Evolutionary conservation across 2,797 vertebrate species (phyloP).

Genomic region (Tadarida brasiliensis): DNA sequence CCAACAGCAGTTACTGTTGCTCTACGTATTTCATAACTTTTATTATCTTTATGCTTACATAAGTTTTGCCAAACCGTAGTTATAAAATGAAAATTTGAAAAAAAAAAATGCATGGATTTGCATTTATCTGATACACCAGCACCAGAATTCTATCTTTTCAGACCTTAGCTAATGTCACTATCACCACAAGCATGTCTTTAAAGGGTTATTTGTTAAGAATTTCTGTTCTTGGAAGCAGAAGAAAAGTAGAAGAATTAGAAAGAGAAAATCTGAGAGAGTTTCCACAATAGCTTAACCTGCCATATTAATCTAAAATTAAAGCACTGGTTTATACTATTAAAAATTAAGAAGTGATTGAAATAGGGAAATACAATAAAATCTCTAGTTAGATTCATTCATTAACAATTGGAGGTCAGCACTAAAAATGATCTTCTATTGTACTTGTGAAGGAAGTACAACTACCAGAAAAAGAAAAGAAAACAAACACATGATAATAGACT

Average conservation of each 20-base stretch:
- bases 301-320: background rate
- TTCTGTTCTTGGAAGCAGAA: background rate
- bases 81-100: too few species aligned
- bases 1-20: too few species aligned
- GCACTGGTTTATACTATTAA: background rate
- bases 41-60: too few species aligned
- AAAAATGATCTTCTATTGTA: background rate
- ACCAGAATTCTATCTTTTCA: background rate
- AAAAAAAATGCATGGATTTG: too few species aligned
- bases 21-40: too few species aligned
- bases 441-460: background rate
- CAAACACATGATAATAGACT: background rate
- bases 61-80: too few species aligned
- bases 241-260: background rate
- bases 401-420: background rate
- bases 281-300: background rate
- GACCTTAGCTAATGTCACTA: background rate
- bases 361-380: background rate
- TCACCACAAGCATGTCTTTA: background rate
- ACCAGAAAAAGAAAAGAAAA: conserved; percentile 4
- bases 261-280: background rate
- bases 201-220: background rate
- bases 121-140: too few species aligned
- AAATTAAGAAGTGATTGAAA: conserved; percentile 3
- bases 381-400: background rate